Percentiles rank a stretch among this genome's conserved stretches.
These are phyloP conservation scores for Potamarius usumacintae DNA, from an alignment of 2,113 vertebrate genomes.

Conservation along the genomic window DNA sequence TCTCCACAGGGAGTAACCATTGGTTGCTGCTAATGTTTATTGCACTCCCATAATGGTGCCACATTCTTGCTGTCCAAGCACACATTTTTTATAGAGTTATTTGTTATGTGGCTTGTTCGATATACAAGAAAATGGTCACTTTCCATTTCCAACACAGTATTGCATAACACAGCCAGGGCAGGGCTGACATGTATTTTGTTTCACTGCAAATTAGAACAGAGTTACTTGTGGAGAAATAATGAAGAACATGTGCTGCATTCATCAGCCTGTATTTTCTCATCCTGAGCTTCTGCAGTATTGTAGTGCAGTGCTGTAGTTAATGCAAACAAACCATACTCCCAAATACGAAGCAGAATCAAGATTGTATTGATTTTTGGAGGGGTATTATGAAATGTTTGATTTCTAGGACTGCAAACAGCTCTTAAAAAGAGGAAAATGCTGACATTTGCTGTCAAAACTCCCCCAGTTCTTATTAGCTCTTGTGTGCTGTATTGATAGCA, in stretches of 20 bases:
- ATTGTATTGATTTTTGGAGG: conserved; percentile 35
- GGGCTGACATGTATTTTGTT: conserved; percentile 33
- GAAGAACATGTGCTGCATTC: not conserved
- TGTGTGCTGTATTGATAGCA: conserved; percentile 60
- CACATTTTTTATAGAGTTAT: conserved; percentile 50
- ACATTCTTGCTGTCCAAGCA: conserved; percentile 59
- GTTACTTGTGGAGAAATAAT: conserved; percentile 20
- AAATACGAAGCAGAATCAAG: conserved; percentile 25
- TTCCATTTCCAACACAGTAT: conserved; percentile 21
- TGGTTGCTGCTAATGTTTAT: conserved; percentile 69
- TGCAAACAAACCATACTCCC: conserved; percentile 24
- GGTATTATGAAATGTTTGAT: conserved; percentile 25
- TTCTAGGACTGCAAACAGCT: conserved; percentile 18
- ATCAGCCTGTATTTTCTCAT: conserved; percentile 31
- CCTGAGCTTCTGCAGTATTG: not conserved
- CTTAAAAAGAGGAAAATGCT: conserved; percentile 52
- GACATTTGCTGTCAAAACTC: conserved; percentile 48
- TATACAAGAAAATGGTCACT: conserved; percentile 30
- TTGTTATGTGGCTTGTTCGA: conserved; percentile 46
- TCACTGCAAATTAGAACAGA: conserved; percentile 31
- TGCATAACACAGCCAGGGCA: not conserved
- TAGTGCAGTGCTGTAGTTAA: conserved; percentile 21
- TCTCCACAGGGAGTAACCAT: conserved; percentile 61
- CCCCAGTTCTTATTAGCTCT: conserved; percentile 59
- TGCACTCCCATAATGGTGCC: conserved; percentile 68